Conservation (phyloP, 2,888 invertebrate genomes). For the Cryptus viduatorius region DNA sequence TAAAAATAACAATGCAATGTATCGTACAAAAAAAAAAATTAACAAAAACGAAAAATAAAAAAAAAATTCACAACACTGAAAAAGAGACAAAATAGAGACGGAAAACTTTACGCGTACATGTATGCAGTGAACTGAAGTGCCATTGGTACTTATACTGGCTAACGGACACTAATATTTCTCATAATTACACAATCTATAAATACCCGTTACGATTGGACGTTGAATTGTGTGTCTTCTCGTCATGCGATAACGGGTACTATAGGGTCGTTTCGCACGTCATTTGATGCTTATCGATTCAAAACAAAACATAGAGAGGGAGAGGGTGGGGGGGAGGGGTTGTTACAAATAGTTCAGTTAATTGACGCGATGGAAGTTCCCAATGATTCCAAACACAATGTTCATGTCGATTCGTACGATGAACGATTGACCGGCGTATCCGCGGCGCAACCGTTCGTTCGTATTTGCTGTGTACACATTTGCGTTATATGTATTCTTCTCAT, state of each 20-base stretch:
- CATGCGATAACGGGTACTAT: constrained; percentile 21
- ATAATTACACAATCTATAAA: constrained; percentile 46
- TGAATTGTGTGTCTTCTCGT: constrained; percentile 42
- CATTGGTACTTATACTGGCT: constrained; percentile 24
- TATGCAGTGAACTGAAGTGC: constrained; percentile 27
- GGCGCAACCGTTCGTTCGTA: constrained; percentile 13
- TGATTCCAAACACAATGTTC: neutral
- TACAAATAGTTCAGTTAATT: constrained; percentile 1
- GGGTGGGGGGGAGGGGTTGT: neutral
- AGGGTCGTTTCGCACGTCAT: constrained; percentile 69
- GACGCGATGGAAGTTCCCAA: neutral
- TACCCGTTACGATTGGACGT: constrained; percentile 25
- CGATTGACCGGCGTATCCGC: constrained; percentile 46
- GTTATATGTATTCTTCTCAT: neutral
- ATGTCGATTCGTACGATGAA: constrained; percentile 33
- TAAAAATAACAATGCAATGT: neutral
- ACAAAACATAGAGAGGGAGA: neutral
- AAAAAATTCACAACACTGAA: too few species aligned
- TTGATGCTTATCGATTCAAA: constrained; percentile 50
- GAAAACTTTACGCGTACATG: neutral
- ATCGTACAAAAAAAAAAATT: neutral
- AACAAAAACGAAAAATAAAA: neutral
- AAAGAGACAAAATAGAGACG: neutral
- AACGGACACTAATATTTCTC: neutral
- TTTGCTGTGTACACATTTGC: neutral